Conservation (phyloP, 2,888 invertebrate species). For the Acanthacorydalis orientalis region DNA sequence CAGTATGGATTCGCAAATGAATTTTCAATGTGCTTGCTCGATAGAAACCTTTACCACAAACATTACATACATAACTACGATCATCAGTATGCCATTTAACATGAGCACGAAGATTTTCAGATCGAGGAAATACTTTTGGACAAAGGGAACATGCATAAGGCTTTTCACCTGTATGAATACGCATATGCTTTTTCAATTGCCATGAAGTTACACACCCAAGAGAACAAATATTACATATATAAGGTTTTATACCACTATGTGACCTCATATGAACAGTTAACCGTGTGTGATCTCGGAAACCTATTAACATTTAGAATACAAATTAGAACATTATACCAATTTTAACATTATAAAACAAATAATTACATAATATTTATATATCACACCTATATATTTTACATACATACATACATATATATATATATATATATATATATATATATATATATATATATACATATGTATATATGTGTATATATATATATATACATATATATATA, state of each 20-base stretch:
- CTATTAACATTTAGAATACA: constrained; percentile 4
- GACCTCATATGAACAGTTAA: constrained; percentile 29
- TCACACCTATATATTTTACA: too few relatives aligned
- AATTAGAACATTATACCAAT: too few relatives aligned
- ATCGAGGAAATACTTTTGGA: constrained; percentile 22
- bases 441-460: too few relatives aligned
- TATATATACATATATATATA: too few relatives aligned
- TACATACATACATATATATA: too few relatives aligned
- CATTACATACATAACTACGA: constrained; percentile 21
- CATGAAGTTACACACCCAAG: constrained; percentile 25
- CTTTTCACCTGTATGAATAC: constrained; percentile 29
- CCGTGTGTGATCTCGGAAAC: constrained; percentile 31
- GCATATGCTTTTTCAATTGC: constrained; percentile 27
- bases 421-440: too few relatives aligned
- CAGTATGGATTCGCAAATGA: constrained; percentile 35
- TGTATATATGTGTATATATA: too few relatives aligned
- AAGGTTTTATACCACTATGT: constrained; percentile 29
- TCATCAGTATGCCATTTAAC: constrained; percentile 25
- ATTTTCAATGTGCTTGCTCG: constrained; percentile 38
- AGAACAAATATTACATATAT: constrained; percentile 21
- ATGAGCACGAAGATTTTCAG: constrained; percentile 23
- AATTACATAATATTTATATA: too few relatives aligned
- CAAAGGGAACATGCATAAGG: constrained; percentile 25
- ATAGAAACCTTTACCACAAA: constrained; percentile 37
- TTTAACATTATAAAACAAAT: too few relatives aligned